Evolutionary conservation across 1,140 invertebrate species (phyloP), one percentile per base, ranked within the genome.

Genomic region (Trichomalopsis sarcophagae): DNA sequence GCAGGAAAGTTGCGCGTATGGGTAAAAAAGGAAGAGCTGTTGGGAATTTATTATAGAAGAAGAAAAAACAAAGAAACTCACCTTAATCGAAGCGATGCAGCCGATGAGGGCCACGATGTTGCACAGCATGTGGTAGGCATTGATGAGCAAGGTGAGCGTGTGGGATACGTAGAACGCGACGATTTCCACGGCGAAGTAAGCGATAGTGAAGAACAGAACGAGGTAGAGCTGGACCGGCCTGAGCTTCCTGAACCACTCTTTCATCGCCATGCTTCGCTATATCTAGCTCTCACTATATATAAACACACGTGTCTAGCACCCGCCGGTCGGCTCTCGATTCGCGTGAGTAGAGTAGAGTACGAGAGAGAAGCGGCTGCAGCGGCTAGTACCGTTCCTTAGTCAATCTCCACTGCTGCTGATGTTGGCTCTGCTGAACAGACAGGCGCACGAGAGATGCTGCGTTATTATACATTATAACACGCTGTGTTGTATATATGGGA

Each of bases 91-190:
- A 27, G 96, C 93, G 55, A 97, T 95, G 89, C 96, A 96, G 13
- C 96, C 96, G 14, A 94, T 90, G 11, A 97, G 93, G 11, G 96
- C 96, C 40, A 97, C 94, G 74, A 97, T 95, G 89, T 97, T 97
- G 91, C 97, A 97, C 7, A 98, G 94, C 92, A 97, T 96, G 91
- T 98, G 97, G 93, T 98, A 98, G 9, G 97, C 95, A 90, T 97
- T 97, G 84, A 97, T 95, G 21, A 97, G 94, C 1, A 98, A 94
- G 0, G 97, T 97, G 47, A 98, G 94, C 1, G 97, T 96, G 90
- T 98, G 96, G 2, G 97, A 97, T 68, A 97, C 92, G 90, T 98
- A 96, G 87, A 96, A 97, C 0, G 96, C 94, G 74, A 96, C 94
- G 75, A 98, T 92, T 89, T 97, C 95, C 0, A 96, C 94, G 78